phyloP scores from a whole-genome alignment of 2,888 invertebrate genomes.

The Chorisops tibialis region DNA sequence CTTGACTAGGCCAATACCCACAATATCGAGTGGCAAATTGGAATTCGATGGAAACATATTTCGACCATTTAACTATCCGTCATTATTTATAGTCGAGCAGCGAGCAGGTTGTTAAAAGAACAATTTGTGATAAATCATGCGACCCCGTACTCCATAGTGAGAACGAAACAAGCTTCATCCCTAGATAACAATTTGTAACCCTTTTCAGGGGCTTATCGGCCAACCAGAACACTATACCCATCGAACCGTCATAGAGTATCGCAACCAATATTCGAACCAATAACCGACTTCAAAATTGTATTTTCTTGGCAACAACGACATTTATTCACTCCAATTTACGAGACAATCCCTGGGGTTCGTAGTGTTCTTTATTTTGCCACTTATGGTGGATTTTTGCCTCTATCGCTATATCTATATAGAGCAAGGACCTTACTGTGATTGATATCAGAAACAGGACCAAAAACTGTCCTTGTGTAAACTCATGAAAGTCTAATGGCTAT shows the following conservation, averaged over 20 bases:
- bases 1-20: too few species aligned
- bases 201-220: background rate
- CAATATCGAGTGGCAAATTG: constrained; percentile 10
- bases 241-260: background rate
- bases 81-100: constrained; percentile 15
- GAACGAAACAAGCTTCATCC: background rate
- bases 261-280: constrained; percentile 5
- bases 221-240: background rate
- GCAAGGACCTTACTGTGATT: too few species aligned
- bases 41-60: constrained; percentile 19
- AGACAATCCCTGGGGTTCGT: background rate
- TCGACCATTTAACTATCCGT: constrained; percentile 11
- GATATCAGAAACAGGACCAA: too few species aligned
- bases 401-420: background rate
- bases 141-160: background rate
- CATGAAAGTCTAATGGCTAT: too few species aligned
- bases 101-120: constrained; percentile 15
- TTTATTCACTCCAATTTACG: constrained; percentile 14
- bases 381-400: background rate
- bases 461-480: too few species aligned
- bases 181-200: constrained; percentile 1
- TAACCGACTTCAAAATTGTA: constrained; percentile 6
- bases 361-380: constrained; percentile 11
- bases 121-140: constrained; percentile 14
- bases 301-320: constrained; percentile 6